Conservation (phyloP, 1,140 invertebrate species). For the Phortica variegata region DNA sequence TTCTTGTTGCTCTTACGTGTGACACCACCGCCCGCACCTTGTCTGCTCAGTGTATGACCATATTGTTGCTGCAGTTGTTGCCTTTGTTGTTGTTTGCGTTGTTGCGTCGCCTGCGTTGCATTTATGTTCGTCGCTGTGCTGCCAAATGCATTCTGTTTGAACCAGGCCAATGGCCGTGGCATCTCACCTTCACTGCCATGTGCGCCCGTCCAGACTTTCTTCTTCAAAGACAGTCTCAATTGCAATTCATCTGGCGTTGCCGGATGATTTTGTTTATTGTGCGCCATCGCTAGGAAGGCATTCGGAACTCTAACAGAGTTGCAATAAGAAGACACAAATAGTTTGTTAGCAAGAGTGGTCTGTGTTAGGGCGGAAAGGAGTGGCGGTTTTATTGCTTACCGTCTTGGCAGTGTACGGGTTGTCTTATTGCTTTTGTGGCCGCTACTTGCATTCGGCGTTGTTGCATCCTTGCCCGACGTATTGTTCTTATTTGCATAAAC, state of each 20-base stretch:
- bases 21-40: conserved; percentile 1
- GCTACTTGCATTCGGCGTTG: conserved; percentile 21
- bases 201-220: conserved; percentile 51
- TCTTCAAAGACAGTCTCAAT: conserved; percentile 49
- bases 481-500: conserved; percentile 6
- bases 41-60: conserved; percentile 11
- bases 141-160: conserved; percentile 16
- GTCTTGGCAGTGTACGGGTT: conserved; percentile 5
- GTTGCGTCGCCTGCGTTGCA: conserved; percentile 5
- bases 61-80: conserved; percentile 8
- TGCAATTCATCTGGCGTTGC: conserved; percentile 36
- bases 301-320: conserved; percentile 21
- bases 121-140: conserved; percentile 19
- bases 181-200: conserved; percentile 20
- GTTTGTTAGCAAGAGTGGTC: no score
- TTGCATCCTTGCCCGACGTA: conserved; percentile 14
- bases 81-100: conserved; percentile 7
- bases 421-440: conserved; percentile 11
- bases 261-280: conserved; percentile 15
- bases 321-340: not conserved
- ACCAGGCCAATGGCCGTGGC: conserved; percentile 27
- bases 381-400: conserved; percentile 10
- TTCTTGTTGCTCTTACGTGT: conserved; percentile 16
- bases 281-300: conserved; percentile 25
- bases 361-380: no score